These are phyloP conservation scores for Silvanus unidentatus DNA, from an alignment of 2,888 invertebrate species.

Conservation along the genomic window DNA sequence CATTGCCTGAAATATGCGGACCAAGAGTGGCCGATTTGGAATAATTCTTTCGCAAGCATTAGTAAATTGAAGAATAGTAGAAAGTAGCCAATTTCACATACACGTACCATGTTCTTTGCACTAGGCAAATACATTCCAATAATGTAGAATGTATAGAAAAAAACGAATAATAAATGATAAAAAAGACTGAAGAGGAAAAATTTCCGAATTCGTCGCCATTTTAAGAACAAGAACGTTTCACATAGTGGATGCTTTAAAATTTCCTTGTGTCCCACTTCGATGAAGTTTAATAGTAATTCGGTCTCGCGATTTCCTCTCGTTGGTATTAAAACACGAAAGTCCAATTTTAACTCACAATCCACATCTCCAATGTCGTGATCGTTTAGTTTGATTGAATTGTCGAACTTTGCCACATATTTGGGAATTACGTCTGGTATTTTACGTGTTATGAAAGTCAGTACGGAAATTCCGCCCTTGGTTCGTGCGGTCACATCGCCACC, in stretches of 20 bases:
- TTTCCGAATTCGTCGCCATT: slow-evolving; percentile 77
- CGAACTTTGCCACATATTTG: slow-evolving; percentile 56
- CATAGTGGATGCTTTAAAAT: slow-evolving; percentile 78
- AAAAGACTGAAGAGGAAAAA: slow-evolving; percentile 74
- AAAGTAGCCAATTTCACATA: slow-evolving; percentile 50
- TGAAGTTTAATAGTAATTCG: slow-evolving; percentile 63
- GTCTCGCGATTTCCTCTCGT: slow-evolving; percentile 64
- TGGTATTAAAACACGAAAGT: slow-evolving; percentile 59
- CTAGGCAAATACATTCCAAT: slow-evolving; percentile 53
- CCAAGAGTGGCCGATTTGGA: slow-evolving; percentile 68
- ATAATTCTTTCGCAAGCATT: slow-evolving; percentile 67
- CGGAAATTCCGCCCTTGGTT: slow-evolving; percentile 76
- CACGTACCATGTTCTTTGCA: slow-evolving; percentile 11
- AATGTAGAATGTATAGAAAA: slow-evolving; percentile 67
- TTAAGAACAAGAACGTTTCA: slow-evolving; percentile 76
- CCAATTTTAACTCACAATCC: slow-evolving; percentile 73
- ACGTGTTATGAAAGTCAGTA: slow-evolving; percentile 75
- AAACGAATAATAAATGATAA: slow-evolving; percentile 71
- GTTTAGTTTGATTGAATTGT: slow-evolving; percentile 69
- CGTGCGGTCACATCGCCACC: slow-evolving; percentile 77
- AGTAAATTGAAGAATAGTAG: slow-evolving; percentile 60
- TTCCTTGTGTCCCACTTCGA: slow-evolving; percentile 74
- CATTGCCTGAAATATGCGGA: slow-evolving; percentile 68
- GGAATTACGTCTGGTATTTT: slow-evolving; percentile 77
- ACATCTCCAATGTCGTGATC: slow-evolving; percentile 83